Evolutionary conservation across 2,797 vertebrate genomes (phyloP).

Genomic region (Clamator glandarius): DNA sequence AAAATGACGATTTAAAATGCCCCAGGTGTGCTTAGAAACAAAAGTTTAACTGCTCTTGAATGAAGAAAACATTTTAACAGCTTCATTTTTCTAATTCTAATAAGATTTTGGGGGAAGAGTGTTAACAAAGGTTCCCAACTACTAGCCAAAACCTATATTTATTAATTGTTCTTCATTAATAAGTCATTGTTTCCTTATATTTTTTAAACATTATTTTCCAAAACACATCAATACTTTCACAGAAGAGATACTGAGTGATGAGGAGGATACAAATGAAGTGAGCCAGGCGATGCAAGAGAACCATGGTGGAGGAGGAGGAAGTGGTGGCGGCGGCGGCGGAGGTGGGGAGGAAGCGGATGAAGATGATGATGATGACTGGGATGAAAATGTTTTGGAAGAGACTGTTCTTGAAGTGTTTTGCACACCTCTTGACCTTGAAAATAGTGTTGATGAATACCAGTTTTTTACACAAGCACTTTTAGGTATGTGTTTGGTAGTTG

Average conservation of each 20-base stretch:
- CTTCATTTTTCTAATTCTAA: background rate
- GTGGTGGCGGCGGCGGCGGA: slow-evolving; percentile 68
- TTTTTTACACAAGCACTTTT: slow-evolving; percentile 92
- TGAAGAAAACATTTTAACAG: background rate
- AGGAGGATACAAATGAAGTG: slow-evolving; percentile 87
- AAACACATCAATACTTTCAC: slow-evolving; percentile 6
- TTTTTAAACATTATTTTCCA: background rate
- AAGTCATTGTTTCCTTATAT: background rate
- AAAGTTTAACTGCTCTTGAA: background rate
- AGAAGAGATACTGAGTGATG: slow-evolving; percentile 97
- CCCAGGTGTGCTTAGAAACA: background rate
- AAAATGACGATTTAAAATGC: background rate
- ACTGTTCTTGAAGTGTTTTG: slow-evolving; percentile 94
- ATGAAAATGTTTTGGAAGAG: slow-evolving; percentile 92
- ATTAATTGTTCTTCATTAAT: background rate
- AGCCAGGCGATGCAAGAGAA: slow-evolving; percentile 80
- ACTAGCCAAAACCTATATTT: background rate
- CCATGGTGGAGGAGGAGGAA: slow-evolving; percentile 69
- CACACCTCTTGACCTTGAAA: slow-evolving; percentile 93
- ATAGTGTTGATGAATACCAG: slow-evolving; percentile 92
- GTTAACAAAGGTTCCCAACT: background rate
- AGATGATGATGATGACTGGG: slow-evolving; percentile 91
- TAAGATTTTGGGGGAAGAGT: background rate
- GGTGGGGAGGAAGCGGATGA: slow-evolving; percentile 84
- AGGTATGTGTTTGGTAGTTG: slow-evolving; percentile 75